Percentiles rank a stretch among this genome's conserved stretches.
Evolutionary conservation across 1,140 invertebrate genomes (phyloP).

Genomic region (Philaenus spumarius): DNA sequence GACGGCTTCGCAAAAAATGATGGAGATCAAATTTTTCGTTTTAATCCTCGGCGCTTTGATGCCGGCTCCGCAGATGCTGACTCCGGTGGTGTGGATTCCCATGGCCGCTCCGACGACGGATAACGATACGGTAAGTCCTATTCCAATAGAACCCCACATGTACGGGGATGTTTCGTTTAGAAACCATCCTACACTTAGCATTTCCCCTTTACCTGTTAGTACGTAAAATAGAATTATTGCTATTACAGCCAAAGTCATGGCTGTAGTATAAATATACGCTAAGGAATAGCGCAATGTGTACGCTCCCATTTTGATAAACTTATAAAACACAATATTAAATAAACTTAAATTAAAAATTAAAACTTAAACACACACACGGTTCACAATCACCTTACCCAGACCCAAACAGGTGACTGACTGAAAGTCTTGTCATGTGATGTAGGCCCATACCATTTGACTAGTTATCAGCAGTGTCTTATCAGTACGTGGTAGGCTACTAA

Average conservation of each 20-base stretch:
- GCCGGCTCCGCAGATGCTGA: slow-evolving; percentile 93
- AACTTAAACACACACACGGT: too few species aligned
- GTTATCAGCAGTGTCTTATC: too few species aligned
- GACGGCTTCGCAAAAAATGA: slow-evolving; percentile 98
- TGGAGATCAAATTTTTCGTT: slow-evolving; percentile 98
- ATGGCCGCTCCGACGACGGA: slow-evolving; percentile 96
- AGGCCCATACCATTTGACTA: too few species aligned
- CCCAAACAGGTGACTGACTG: too few species aligned
- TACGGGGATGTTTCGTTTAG: too few species aligned
- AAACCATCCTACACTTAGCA: slow-evolving; percentile 63
- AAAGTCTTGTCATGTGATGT: too few species aligned
- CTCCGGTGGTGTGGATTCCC: slow-evolving; percentile 93
- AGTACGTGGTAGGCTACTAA: too few species aligned
- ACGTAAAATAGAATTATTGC: slow-evolving; percentile 62
- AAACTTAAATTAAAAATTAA: too few species aligned
- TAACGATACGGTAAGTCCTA: slow-evolving; percentile 85
- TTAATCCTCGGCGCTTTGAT: slow-evolving; percentile 98
- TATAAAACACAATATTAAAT: neutral
- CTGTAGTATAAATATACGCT: slow-evolving; percentile 52
- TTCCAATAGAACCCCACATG: slow-evolving; percentile 52
- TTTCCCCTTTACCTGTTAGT: slow-evolving; percentile 79
- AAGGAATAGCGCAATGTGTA: slow-evolving; percentile 54
- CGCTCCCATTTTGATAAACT: neutral
- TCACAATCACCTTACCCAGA: too few species aligned
- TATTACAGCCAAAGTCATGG: slow-evolving; percentile 46